phyloP scores from a whole-genome alignment of 2,113 vertebrate genomes.

The Rissa tridactyla region DNA sequence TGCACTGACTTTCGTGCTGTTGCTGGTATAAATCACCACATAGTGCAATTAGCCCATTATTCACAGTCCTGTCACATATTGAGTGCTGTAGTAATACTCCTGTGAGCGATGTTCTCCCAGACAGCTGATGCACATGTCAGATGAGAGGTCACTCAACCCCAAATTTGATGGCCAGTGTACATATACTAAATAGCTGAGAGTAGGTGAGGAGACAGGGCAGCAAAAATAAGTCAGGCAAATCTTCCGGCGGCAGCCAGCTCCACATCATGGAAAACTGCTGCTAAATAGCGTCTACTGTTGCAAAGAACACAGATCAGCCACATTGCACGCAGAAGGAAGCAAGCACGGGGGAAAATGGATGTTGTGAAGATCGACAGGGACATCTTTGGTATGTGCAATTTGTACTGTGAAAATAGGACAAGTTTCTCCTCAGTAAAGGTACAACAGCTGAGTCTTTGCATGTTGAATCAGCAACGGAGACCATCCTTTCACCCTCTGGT shows the following conservation, averaged over 20 bases:
- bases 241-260: background rate
- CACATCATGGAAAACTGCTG: background rate
- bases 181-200: background rate
- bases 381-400: background rate
- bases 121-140: background rate
- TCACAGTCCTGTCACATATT: background rate
- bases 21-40: background rate
- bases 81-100: background rate
- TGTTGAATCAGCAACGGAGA: background rate
- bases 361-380: background rate
- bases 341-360: rapidly evolving
- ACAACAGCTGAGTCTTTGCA: background rate
- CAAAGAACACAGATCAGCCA: background rate
- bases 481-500: background rate
- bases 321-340: rapidly evolving
- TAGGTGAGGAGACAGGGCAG: background rate
- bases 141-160: background rate
- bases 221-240: background rate
- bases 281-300: background rate
- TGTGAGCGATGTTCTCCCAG: background rate
- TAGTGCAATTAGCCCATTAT: background rate
- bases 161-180: background rate
- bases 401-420: background rate
- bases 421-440: background rate
- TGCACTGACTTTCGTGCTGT: background rate